Base-by-base conservation (phyloP, 2,797 vertebrate genomes). In the Myotis vivesi region DNA sequence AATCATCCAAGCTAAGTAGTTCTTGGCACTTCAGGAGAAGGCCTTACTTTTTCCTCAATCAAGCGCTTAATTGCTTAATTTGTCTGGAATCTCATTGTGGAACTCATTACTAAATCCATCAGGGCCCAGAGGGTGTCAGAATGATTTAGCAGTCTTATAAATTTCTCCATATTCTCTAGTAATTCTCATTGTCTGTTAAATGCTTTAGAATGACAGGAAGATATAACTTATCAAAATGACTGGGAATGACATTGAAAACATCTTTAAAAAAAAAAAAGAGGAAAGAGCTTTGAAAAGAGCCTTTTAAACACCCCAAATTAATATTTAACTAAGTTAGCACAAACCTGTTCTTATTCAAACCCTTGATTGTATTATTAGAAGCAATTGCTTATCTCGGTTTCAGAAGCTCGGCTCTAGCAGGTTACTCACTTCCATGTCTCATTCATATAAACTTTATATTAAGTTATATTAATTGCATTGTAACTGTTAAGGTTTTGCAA, bases 131-230 rank as follows among this genome's bases (percentile, higher is more conserved):
- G 76, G 81, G 49, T 41, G 49, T 97, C 96, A 91, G 64, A 95
- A 96, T 97, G 97, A 98, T 98, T 97, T 97, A 98, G 96, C 93
- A 92, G 64, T 93, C 84, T 97, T 98, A 97, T 94, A 97, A 97
- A 97, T 51, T 97, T 88, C 64, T 84, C 46, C 94, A 12, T 89
- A 96, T 97, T 98, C 95, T 89, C 94, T 87, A 88, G 94, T 82
- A 91, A 90, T 97, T 98, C 90, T 95, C 96, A 94, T 97, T 38
- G 76, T 95, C 96, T 79, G 92, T 96, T 97, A 98, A 98, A 97
- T 89, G 76, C 82, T 97, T 84, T 59, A 62, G 95, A 97, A 94
- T 96, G 95, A 95, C 96, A 97, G 86, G 94, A 97, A 97, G 96
- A 97, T 95, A 38, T 97, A 97, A 97, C 88, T 96, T 81, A 96